Conservation (phyloP, 2,113 vertebrate genomes). For the Alligator mississippiensis region DNA sequence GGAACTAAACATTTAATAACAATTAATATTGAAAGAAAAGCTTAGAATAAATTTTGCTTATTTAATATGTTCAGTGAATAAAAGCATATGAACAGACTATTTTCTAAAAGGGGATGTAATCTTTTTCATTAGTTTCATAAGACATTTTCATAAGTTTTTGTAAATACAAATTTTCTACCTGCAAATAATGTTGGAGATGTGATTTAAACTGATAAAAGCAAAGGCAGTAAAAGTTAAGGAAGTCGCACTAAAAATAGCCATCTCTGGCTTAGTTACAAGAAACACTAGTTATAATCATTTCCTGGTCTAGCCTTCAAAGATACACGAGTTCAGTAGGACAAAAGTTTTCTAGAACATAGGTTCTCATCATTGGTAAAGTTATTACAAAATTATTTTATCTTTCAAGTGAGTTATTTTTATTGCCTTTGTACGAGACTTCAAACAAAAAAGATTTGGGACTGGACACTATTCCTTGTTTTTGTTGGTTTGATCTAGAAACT, state of each 20-base stretch:
- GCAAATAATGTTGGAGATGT: neutral
- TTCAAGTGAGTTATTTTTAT: neutral
- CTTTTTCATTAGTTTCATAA: neutral
- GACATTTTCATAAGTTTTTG: conserved; percentile 48
- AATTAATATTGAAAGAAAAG: neutral
- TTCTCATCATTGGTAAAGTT: too few relatives aligned
- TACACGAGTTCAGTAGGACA: neutral
- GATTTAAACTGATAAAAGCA: conserved; percentile 5
- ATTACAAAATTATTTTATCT: neutral
- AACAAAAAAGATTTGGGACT: neutral
- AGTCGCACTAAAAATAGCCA: neutral
- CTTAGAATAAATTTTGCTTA: neutral
- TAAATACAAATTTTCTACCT: conserved; percentile 24
- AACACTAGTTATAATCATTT: neutral
- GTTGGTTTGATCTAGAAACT: neutral
- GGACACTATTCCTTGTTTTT: neutral
- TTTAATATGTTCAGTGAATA: neutral
- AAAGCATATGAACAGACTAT: neutral
- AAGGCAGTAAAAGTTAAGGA: neutral
- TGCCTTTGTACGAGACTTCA: neutral
- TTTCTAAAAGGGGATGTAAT: conserved; percentile 6
- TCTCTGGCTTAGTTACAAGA: neutral
- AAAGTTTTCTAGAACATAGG: neutral
- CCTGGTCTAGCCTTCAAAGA: neutral
- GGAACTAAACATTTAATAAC: neutral